phyloP scores from a whole-genome alignment of 2,113 vertebrate species.

The Rana temporaria region DNA sequence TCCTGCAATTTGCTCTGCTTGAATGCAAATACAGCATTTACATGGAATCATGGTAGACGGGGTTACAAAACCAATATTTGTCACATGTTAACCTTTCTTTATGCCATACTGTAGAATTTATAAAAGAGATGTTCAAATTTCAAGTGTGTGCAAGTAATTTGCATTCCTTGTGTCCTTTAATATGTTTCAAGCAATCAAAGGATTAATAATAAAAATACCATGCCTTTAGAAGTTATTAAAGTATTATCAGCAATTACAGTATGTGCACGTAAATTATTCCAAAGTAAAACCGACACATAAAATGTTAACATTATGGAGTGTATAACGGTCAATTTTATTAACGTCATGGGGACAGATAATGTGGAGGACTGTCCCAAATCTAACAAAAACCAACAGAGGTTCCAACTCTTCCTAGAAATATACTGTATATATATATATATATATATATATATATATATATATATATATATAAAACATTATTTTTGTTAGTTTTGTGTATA shows the following conservation, averaged over 20 bases:
- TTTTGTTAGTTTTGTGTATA: too few relatives aligned
- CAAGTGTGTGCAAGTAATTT: conserved; percentile 14
- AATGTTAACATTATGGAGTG: too few relatives aligned
- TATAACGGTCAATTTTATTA: too few relatives aligned
- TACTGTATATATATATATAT: too few relatives aligned
- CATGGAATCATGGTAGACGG: conserved; percentile 1
- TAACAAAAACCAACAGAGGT: too few relatives aligned
- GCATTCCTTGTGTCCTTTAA: background rate
- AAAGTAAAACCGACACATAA: background rate
- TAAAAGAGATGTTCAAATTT: conserved; percentile 11
- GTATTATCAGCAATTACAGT: background rate
- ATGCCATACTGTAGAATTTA: conserved; percentile 15
- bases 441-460: too few relatives aligned
- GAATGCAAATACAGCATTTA: conserved; percentile 37
- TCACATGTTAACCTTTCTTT: conserved; percentile 19
- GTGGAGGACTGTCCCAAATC: too few relatives aligned
- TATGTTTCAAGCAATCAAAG: background rate
- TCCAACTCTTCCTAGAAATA: too few relatives aligned
- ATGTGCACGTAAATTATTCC: background rate
- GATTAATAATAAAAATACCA: background rate
- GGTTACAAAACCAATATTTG: conserved; percentile 31
- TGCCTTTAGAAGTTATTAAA: conserved; percentile 17
- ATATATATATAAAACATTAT: too few relatives aligned
- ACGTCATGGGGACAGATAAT: too few relatives aligned
- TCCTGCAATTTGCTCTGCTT: conserved; percentile 10